Percentiles rank a stretch among this genome's conserved stretches.
These are phyloP conservation scores for Sclerurus mexicanus DNA, from an alignment of 2,113 vertebrate species.

Conservation along the genomic window DNA sequence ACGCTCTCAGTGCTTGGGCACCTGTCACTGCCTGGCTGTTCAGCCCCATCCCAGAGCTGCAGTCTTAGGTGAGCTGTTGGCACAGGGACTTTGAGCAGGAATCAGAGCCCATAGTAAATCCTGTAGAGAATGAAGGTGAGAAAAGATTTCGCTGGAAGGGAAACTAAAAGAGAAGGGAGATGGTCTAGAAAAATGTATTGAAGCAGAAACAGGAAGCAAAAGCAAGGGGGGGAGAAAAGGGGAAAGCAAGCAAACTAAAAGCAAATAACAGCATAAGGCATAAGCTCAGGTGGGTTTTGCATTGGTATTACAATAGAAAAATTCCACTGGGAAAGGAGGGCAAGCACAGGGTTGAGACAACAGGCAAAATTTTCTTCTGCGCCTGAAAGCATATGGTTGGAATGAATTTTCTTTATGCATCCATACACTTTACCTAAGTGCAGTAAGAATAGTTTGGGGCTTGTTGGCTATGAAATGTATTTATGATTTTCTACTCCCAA, in stretches of 20 bases:
- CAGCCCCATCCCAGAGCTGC: fast-evolving
- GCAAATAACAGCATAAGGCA: not conserved
- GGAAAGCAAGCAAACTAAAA: not conserved
- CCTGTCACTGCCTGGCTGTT: fast-evolving
- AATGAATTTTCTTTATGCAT: constrained; percentile 20
- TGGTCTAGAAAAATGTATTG: not conserved
- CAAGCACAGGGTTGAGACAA: not conserved
- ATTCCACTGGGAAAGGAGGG: not conserved
- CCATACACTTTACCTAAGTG: not conserved
- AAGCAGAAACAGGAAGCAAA: not conserved
- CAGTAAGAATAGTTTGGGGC: not conserved
- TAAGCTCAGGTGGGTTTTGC: not conserved
- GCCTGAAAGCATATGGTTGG: not conserved
- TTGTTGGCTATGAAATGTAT: not conserved
- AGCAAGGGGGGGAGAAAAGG: fast-evolving
- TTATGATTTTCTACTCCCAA: constrained; percentile 11
- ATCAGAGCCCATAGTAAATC: not conserved
- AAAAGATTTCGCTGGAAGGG: not conserved
- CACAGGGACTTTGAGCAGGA: not conserved
- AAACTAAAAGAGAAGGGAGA: not conserved
- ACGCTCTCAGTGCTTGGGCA: not conserved
- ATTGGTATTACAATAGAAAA: not conserved
- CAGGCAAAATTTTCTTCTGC: not conserved
- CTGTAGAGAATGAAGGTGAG: not conserved
- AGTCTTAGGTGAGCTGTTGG: not conserved